A percentile compares a stretch with the other conserved stretches of the same genome.
Conservation (phyloP, 2,888 invertebrate species). For the Ophion costatus region DNA sequence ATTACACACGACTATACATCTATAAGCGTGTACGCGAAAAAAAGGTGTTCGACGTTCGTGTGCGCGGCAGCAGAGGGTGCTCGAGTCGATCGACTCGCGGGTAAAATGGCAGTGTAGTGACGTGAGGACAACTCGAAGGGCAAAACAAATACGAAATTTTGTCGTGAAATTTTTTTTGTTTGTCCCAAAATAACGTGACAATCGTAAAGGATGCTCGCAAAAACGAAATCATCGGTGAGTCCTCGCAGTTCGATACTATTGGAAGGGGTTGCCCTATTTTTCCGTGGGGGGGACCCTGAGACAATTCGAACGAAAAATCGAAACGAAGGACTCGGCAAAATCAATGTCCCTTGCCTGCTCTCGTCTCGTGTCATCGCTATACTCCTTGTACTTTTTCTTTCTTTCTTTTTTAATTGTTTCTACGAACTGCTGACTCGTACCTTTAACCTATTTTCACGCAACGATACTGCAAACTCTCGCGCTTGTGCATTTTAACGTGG, state of each 20-base stretch:
- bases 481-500: slow-evolving; percentile 41
- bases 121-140: slow-evolving; percentile 65
- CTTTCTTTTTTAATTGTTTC: slow-evolving; percentile 18
- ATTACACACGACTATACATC: not conserved
- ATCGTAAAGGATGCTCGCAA: slow-evolving; percentile 70
- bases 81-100: slow-evolving; percentile 60
- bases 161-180: slow-evolving; percentile 10
- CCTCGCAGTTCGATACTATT: not conserved
- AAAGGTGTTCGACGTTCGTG: slow-evolving; percentile 30
- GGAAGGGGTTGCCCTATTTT: slow-evolving; percentile 16
- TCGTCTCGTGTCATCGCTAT: not conserved
- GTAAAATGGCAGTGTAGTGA: slow-evolving; percentile 75
- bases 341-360: slow-evolving; percentile 54
- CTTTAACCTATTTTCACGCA: slow-evolving; percentile 72
- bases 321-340: slow-evolving; percentile 59
- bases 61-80: slow-evolving; percentile 56
- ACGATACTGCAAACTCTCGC: slow-evolving; percentile 24
- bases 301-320: slow-evolving; percentile 43
- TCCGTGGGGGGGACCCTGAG: not conserved
- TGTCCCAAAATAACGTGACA: not conserved
- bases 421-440: slow-evolving; percentile 10
- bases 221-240: slow-evolving; percentile 70
- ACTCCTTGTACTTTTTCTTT: not conserved
- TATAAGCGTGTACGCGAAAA: not conserved
- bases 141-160: slow-evolving; percentile 60